A percentile compares a stretch with the other conserved stretches of the same genome.
These are phyloP conservation scores for Phasianus colchicus DNA, from an alignment of 2,113 vertebrate genomes.

Conservation along the genomic window DNA sequence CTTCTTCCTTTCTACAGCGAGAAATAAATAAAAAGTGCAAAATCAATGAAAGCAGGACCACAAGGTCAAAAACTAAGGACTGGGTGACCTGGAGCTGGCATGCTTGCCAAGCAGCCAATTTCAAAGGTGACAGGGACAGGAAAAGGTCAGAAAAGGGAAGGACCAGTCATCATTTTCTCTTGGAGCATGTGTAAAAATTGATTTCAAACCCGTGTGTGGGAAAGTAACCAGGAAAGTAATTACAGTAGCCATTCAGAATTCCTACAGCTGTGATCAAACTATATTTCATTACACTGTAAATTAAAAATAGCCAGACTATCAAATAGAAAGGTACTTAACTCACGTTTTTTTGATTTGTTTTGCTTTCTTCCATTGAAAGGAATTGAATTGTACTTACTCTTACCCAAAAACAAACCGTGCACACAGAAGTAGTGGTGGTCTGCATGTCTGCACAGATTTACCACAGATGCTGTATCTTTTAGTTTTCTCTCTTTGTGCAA, in stretches of 20 bases:
- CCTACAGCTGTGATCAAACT: not conserved
- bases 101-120: not conserved
- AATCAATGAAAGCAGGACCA: not conserved
- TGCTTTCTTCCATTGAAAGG: not conserved
- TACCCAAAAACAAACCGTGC: not conserved
- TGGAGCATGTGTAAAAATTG: not conserved
- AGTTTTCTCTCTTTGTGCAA: not conserved
- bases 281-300: not conserved
- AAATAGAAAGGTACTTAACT: not conserved
- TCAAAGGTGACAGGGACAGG: not conserved
- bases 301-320: conserved; percentile 1
- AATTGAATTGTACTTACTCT: not conserved
- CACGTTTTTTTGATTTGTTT: conserved; percentile 8
- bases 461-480: not conserved
- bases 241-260: not conserved
- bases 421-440: not conserved
- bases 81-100: not conserved
- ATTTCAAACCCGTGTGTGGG: not conserved
- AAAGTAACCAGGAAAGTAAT: not conserved
- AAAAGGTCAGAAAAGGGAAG: not conserved
- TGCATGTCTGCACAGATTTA: not conserved
- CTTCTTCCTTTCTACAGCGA: not conserved
- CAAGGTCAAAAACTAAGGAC: not conserved
- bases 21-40: not conserved
- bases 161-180: not conserved